A percentile compares a stretch with the other conserved stretches of the same genome.
Conservation (phyloP, 1,140 invertebrate species). For the Condylostylus longicornis region DNA sequence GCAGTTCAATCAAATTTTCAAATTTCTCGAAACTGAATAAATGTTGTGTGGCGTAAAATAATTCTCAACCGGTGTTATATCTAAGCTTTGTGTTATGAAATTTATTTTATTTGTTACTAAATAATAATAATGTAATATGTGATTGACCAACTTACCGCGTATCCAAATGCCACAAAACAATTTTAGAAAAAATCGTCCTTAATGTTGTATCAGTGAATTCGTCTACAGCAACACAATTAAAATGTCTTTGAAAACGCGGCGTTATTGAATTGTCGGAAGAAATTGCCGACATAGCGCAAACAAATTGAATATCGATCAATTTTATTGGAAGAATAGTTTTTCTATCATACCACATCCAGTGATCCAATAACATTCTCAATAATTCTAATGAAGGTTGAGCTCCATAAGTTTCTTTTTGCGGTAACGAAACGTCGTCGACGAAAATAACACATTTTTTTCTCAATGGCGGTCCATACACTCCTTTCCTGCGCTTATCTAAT, state of each 20-base stretch:
- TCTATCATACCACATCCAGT: conserved; percentile 83
- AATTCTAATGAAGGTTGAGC: conserved; percentile 87
- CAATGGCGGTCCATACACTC: conserved; percentile 82
- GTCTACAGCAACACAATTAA: conserved; percentile 77
- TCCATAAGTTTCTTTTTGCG: conserved; percentile 69
- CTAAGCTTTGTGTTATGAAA: too few species aligned
- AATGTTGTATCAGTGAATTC: conserved; percentile 79
- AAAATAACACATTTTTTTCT: conserved; percentile 82
- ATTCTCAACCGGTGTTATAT: too few species aligned
- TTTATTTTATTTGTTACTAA: too few species aligned
- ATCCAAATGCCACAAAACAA: conserved; percentile 89
- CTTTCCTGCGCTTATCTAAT: conserved; percentile 83
- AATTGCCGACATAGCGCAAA: conserved; percentile 78
- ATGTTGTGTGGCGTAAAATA: too few species aligned
- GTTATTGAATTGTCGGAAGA: conserved; percentile 68
- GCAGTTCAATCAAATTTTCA: too few species aligned
- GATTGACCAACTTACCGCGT: conserved; percentile 57
- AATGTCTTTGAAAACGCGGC: conserved; percentile 76
- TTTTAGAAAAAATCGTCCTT: conserved; percentile 75
- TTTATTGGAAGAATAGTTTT: conserved; percentile 73
- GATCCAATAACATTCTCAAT: conserved; percentile 77
- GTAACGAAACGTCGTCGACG: conserved; percentile 91
- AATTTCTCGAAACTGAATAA: too few species aligned
- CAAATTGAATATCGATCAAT: conserved; percentile 75
- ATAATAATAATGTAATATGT: too few species aligned